Evolutionary conservation across 1,140 invertebrate species (phyloP).

Genomic region (Drosophila leontia): DNA sequence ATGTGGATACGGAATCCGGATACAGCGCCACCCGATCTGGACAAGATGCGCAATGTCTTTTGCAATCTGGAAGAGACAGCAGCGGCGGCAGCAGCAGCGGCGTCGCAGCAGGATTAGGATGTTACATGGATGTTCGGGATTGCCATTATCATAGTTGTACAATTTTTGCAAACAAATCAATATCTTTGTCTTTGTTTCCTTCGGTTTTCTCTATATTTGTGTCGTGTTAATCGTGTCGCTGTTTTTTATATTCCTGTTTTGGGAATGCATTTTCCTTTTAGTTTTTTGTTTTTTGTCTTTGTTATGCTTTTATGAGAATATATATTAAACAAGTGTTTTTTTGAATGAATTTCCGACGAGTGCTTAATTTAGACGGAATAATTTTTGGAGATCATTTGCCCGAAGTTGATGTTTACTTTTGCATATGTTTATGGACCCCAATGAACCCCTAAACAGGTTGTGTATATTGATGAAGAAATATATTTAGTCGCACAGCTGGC

Average conservation of each 20-base stretch:
- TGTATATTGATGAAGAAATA: slow-evolving; percentile 7
- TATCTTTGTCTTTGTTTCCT: slow-evolving; percentile 16
- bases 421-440: slow-evolving; percentile 39
- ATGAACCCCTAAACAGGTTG: slow-evolving; percentile 42
- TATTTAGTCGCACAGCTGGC: slow-evolving; percentile 8
- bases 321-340: slow-evolving; percentile 53
- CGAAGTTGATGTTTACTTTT: slow-evolving; percentile 13
- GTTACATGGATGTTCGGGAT: slow-evolving; percentile 9
- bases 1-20: slow-evolving; percentile 83
- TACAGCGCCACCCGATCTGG: slow-evolving; percentile 78
- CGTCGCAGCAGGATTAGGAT: slow-evolving; percentile 69
- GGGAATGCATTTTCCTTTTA: slow-evolving; percentile 61
- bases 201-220: slow-evolving; percentile 28
- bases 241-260: slow-evolving; percentile 46
- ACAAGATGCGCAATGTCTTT: slow-evolving; percentile 83
- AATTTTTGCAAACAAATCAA: slow-evolving; percentile 8
- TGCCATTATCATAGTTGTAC: slow-evolving; percentile 66
- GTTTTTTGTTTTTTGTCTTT: slow-evolving; percentile 49
- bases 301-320: slow-evolving; percentile 61
- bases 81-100: slow-evolving; percentile 35
- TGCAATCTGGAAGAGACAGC: slow-evolving; percentile 76
- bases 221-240: slow-evolving; percentile 63
- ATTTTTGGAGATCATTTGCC: slow-evolving; percentile 51
- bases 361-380: slow-evolving; percentile 34
- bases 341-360: slow-evolving; percentile 3